Conservation (phyloP, 2,113 vertebrate genomes). For the Odocoileus hemionus region DNA sequence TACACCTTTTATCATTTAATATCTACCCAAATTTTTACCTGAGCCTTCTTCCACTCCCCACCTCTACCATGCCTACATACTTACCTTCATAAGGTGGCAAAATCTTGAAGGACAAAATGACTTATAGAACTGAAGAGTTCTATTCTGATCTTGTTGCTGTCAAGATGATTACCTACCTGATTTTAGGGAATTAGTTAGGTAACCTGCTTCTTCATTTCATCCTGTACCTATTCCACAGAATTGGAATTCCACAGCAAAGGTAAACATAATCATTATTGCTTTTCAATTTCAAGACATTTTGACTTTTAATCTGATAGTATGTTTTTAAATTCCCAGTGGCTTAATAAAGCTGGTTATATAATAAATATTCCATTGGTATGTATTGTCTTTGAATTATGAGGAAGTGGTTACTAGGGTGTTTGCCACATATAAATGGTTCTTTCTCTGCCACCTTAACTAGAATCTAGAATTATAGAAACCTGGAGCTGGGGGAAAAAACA, state of each 20-base stretch:
- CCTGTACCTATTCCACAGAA: not conserved
- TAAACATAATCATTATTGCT: not conserved
- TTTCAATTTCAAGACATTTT: slow-evolving; percentile 37
- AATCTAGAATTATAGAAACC: slow-evolving; percentile 26
- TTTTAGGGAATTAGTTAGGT: not conserved
- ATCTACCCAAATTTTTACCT: not conserved
- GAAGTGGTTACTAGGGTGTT: not conserved
- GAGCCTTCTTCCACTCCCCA: not conserved
- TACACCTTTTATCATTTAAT: not conserved
- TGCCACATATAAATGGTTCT: not conserved
- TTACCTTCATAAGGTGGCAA: not conserved
- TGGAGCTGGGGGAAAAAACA: not conserved
- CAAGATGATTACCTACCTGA: not conserved
- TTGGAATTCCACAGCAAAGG: not conserved
- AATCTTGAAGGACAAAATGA: slow-evolving; percentile 5
- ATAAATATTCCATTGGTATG: not conserved
- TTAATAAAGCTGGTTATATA: not conserved
- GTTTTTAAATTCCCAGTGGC: slow-evolving; percentile 11
- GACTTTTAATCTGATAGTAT: not conserved
- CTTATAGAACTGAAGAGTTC: not conserved
- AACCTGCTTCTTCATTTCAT: not conserved
- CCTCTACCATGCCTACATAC: not conserved
- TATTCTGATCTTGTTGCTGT: not conserved
- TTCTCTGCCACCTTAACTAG: not conserved
- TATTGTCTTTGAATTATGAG: not conserved